Percentiles rank a stretch among this genome's conserved stretches.
These are phyloP conservation scores for Ibidorhyncha struthersii DNA, from an alignment of 2,113 vertebrate species.

Conservation along the genomic window DNA sequence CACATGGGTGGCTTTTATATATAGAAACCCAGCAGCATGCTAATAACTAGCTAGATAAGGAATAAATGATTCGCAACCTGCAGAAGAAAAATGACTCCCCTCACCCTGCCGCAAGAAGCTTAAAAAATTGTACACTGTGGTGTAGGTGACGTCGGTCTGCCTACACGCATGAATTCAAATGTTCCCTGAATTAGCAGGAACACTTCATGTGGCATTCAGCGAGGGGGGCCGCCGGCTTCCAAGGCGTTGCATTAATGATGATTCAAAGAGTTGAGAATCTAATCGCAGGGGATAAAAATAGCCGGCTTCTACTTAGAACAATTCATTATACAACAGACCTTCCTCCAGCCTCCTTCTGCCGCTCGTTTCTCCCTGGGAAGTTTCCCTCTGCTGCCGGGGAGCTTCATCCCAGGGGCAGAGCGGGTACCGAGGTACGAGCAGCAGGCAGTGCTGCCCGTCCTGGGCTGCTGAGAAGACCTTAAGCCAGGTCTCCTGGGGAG, in stretches of 20 bases:
- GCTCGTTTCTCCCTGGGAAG: background rate
- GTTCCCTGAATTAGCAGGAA: constrained; percentile 57
- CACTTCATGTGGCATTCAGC: constrained; percentile 12
- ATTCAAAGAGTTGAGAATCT: constrained; percentile 67
- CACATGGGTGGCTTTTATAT: constrained; percentile 11
- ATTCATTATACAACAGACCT: constrained; percentile 49
- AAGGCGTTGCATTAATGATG: constrained; percentile 56
- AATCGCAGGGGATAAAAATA: constrained; percentile 63
- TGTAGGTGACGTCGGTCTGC: constrained; percentile 56
- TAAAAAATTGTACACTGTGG: background rate
- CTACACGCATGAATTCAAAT: constrained; percentile 34
- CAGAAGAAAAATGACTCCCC: background rate
- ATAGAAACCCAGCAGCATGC: background rate
- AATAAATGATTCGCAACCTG: background rate
- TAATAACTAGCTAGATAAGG: background rate
- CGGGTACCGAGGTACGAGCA: rapidly evolving
- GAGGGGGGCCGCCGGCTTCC: constrained; percentile 19
- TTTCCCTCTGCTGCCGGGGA: background rate
- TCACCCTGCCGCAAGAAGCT: background rate
- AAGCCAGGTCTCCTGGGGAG: background rate
- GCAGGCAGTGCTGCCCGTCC: background rate
- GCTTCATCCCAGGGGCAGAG: background rate
- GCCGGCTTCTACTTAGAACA: constrained; percentile 14
- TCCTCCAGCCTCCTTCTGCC: background rate
- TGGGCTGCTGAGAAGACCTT: too few relatives aligned